Base-by-base conservation (phyloP, 2,113 vertebrate genomes). In the Zosterops hypoxanthus region DNA sequence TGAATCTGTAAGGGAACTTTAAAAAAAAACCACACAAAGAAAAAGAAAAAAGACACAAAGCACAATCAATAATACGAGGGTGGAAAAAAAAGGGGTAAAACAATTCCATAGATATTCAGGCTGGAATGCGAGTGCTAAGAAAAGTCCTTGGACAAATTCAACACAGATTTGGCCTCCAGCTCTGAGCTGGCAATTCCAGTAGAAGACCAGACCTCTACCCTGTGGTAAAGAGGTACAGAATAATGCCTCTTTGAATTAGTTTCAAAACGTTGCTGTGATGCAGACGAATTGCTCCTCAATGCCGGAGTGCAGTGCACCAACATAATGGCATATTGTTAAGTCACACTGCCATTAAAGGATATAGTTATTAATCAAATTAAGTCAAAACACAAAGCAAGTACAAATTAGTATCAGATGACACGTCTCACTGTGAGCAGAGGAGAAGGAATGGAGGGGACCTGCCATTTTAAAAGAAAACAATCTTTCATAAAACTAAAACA, bases 141-240 rank as follows among this genome's bases (percentile, higher is more conserved):
- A 94, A 83, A 96, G 93, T 97, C 97, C 98, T 96, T 91, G 96
- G 97, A 44, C 93, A 98, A 98, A 98, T 98, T 97, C 97, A 97
- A 98, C 94, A 95, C 98, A 98, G 98, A 98, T 98, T 98, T 98
- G 97, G 98, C 97, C 97, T 96, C 92, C 88, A 97, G 98, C 97
- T 97, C 96, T 97, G 6, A 61, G 60, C 44, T 85, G 94, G 91
- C 92, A 78, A 46, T 96, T 97, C 95, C 94, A 97, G 96, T 96
- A 96, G 96, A 97, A 90, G 88, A 96, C 86, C 89, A 95, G 93
- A 92, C 81, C 94, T 96, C 94, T 95, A 84, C 73, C 94, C 97
- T 94, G 92, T 96, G 95, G 88, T 93, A 97, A 97, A 92, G 96
- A 97, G 97, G 97, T 57, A 53, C 22, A 23, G 96, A 97, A 97